A percentile compares a stretch with the other conserved stretches of the same genome.
Conservation (phyloP, 2,888 invertebrate genomes). For the Linyphia triangularis region DNA sequence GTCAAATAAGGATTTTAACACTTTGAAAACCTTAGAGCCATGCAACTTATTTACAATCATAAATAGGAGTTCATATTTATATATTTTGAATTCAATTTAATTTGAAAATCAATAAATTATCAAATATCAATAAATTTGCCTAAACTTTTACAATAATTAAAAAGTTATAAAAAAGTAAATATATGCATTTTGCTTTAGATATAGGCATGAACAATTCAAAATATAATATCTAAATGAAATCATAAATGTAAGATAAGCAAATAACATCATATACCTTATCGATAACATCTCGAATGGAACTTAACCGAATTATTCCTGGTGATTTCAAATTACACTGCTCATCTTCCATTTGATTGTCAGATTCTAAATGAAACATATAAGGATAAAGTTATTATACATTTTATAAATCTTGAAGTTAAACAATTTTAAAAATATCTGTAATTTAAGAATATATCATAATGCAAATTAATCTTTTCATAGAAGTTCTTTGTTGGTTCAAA, state of each 20-base stretch:
- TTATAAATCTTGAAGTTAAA: too few species aligned
- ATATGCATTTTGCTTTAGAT: not conserved
- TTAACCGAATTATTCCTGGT: constrained; percentile 86
- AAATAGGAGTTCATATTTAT: too few species aligned
- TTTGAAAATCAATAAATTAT: not conserved
- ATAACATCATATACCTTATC: constrained; percentile 82
- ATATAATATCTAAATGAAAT: not conserved
- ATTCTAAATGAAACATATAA: constrained; percentile 64
- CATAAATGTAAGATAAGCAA: not conserved
- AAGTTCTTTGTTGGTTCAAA: too few species aligned
- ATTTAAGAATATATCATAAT: too few species aligned
- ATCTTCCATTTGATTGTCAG: constrained; percentile 72
- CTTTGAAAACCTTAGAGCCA: too few species aligned
- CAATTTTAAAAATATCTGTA: too few species aligned
- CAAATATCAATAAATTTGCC: not conserved
- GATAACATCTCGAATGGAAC: constrained; percentile 95
- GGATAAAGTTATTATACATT: too few species aligned
- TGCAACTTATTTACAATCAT: too few species aligned
- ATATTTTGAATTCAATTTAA: too few species aligned
- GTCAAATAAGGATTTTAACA: too few species aligned
- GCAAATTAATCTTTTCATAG: too few species aligned
- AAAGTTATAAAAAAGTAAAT: not conserved
- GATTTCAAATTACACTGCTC: constrained; percentile 68
- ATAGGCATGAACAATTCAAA: not conserved
- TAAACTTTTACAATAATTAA: not conserved